Evolutionary conservation across 2,888 invertebrate species (phyloP).

Genomic region (Eristalis tenax): DNA sequence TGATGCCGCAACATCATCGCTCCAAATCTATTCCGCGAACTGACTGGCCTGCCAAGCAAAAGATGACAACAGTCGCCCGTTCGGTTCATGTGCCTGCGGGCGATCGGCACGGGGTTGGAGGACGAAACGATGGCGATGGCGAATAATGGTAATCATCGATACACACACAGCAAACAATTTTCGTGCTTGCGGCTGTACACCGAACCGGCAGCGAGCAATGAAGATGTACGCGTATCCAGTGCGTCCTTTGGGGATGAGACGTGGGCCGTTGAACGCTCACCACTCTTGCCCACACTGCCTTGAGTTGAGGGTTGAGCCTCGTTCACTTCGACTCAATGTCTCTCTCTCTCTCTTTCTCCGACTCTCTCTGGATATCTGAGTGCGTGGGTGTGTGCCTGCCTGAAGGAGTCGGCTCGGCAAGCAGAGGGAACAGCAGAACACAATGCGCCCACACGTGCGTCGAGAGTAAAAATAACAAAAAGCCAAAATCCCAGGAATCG

Average conservation of each 20-base stretch:
- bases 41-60: neutral
- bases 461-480: slow-evolving; percentile 19
- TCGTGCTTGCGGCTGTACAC: neutral
- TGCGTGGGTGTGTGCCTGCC: neutral
- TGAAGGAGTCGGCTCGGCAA: neutral
- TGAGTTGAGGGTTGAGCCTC: no score
- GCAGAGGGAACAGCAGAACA: neutral
- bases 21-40: neutral
- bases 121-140: neutral
- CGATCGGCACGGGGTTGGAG: neutral
- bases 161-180: neutral
- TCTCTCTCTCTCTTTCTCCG: neutral
- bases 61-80: neutral
- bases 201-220: neutral
- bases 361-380: neutral
- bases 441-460: slow-evolving; percentile 24
- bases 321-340: neutral
- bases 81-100: neutral
- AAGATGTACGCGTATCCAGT: neutral
- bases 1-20: neutral
- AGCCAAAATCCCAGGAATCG: slow-evolving; percentile 10
- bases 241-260: neutral
- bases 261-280: neutral
- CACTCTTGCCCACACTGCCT: neutral
- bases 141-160: neutral